Base-by-base conservation (phyloP, 2,113 vertebrate genomes). In the Peucedramus taeniatus region DNA sequence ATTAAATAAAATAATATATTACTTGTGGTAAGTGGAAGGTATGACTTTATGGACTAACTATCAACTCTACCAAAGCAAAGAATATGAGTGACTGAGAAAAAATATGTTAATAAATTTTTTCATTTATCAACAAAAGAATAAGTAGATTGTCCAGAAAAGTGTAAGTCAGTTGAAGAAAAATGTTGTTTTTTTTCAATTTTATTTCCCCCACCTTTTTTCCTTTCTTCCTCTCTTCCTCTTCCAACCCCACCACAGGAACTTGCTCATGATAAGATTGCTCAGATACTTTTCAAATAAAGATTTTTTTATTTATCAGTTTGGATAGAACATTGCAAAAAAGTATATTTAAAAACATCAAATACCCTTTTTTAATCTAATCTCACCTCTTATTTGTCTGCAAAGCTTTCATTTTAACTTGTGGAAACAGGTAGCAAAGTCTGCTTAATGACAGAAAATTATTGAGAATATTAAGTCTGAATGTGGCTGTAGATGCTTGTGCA, bases 121-220 rank as follows among this genome's bases (percentile, higher is more conserved):
- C 8, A 28, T 44, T 50, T 13, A 53, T 77, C 15, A 74, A 78
- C 6, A 54, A 79, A 80, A 68, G 1, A 4, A 12, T 47, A 51
- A 64, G 19, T 56, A 74, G 1, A 2, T 39, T 13, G 15, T 57
- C 7, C 23, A 51, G 14, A 39, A 50, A 91, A 80, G 8, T 40
- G 13, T 5, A 77, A 80, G 9, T 2, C 20, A 54, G 5, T 12
- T 63, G 9, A 60, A 71, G 19, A 42, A 78, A 75, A 70, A 70
- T 10, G 2, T 1, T 80, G 9, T 0, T 10, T 26, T 53, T 54
- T 59, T 50, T 28, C 13, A 8, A 18, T 33, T 15, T 26, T 33
- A 21, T 26, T 30, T 33, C 0, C 3, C 12, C 2, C 3, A 1
- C 4, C 0, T 11, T 33, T 57, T 45, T 71, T n/a, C 3, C 2